Conservation (phyloP, 2,113 vertebrate species). For the Sorex fumeus region DNA sequence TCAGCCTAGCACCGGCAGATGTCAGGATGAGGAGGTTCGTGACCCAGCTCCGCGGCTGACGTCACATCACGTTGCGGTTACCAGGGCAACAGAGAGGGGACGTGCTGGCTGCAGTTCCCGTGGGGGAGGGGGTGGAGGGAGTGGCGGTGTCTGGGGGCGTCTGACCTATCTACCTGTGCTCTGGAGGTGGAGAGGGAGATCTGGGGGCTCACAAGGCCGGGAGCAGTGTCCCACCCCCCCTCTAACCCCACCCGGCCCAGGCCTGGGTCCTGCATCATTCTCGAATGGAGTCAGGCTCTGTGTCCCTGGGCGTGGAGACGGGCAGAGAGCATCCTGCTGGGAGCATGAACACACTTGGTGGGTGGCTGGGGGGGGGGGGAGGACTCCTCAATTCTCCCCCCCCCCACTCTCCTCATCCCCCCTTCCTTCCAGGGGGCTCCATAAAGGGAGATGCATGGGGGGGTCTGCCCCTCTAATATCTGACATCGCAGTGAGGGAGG, state of each 20-base stretch:
- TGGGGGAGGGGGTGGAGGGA: background rate
- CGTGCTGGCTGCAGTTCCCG: background rate
- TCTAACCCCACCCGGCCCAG: background rate
- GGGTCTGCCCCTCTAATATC: background rate
- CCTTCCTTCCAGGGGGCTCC: background rate
- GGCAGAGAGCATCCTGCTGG: background rate
- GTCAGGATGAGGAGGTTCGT: slow-evolving; percentile 42
- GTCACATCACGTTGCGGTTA: slow-evolving; percentile 76
- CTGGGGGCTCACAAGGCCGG: background rate
- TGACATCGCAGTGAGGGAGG: background rate
- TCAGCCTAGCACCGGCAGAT: background rate
- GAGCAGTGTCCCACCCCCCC: background rate
- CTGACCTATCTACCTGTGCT: background rate
- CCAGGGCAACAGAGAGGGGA: slow-evolving; percentile 65
- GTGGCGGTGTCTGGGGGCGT: background rate
- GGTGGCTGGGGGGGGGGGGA: background rate
- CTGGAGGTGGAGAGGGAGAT: slow-evolving; percentile 40
- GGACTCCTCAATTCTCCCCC: background rate
- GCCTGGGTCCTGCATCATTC: background rate
- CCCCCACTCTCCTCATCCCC: background rate
- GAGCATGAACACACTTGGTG: background rate
- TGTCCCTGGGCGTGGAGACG: background rate
- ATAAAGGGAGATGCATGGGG: background rate
- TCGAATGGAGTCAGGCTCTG: background rate
- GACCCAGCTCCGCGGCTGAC: slow-evolving; percentile 73